Evolutionary conservation across 1,140 invertebrate species (phyloP), one percentile per base, ranked within the genome.

Genomic region (Heliconius hermathena): DNA sequence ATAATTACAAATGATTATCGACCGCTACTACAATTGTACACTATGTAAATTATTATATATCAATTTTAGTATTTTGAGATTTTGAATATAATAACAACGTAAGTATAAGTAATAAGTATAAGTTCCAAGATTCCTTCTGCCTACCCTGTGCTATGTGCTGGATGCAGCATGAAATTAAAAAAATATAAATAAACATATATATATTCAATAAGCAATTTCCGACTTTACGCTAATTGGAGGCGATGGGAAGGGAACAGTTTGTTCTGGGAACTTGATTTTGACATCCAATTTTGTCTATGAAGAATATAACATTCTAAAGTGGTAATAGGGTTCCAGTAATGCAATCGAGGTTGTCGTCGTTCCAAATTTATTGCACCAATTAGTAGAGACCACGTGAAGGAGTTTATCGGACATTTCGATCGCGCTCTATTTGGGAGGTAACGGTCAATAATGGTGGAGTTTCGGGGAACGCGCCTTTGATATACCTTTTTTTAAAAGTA

Each of bases 341-440:
- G 83, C 78, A 76, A 73, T 84, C 54, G 38, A 78, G 85, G 83
- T 89, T 90, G 91, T 90, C 85, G 85, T 26, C 85, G 81, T 83
- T 84, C 81, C 87, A 91, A 93, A 94, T 94, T 94, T 94, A 94
- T 94, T 93, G 87, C 89, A 86, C 91, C 91, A 94, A 94, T 94
- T 94, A 94, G 93, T 93, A 90, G 88, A 85, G 88, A 82, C 89
- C 83, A 90, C 89, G 85, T 89, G 89, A 90, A 91, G 82, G 89
- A 85, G 89, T 87, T 93, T 93, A 94, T 93, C 93, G 80, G n/a
- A 66, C 41, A 79, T 81, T 82, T 87, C 83, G 82, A 93, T 93
- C 92, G 81, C 85, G 76, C 83, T 90, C 93, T 93, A 93, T 93
- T 93, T 93, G 92, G 93, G 93, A 91, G 93, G 91, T 93, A 93